phyloP scores from a whole-genome alignment of 2,797 vertebrate species.

The Acanthornis magna region DNA sequence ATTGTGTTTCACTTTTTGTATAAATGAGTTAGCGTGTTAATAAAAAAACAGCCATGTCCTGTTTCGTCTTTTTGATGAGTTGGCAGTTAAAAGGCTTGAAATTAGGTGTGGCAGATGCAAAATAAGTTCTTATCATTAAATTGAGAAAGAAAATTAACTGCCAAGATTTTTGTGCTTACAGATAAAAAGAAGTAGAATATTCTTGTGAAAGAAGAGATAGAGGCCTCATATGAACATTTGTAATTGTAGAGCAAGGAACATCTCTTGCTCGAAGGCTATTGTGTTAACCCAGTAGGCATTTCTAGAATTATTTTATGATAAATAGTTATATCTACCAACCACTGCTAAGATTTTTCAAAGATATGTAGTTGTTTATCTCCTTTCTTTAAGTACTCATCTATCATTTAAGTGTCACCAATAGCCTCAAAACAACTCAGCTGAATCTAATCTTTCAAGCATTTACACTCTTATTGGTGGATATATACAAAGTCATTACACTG shows the following conservation, averaged over 20 bases:
- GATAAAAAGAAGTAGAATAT: neutral
- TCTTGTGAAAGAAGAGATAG: neutral
- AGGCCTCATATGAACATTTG: neutral
- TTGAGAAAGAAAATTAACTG: neutral
- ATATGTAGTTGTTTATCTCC: neutral
- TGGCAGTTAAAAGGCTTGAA: neutral
- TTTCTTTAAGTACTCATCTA: conserved; percentile 5
- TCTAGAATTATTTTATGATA: conserved; percentile 18
- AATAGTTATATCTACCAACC: neutral
- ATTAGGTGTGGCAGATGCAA: neutral
- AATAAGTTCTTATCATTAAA: neutral
- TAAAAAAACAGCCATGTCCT: neutral
- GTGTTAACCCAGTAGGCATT: neutral
- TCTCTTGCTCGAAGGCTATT: conserved; percentile 1
- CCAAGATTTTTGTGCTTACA: neutral
- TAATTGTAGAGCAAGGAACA: neutral
- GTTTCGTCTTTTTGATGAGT: neutral
- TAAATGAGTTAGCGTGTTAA: neutral
- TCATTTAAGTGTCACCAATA: conserved; percentile 15
- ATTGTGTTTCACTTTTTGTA: neutral
- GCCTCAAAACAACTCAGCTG: neutral
- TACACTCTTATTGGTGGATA: neutral
- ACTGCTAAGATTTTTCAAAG: conserved; percentile 24
- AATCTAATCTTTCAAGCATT: neutral
- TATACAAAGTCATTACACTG: neutral